A percentile compares a stretch with the other conserved stretches of the same genome.
Conservation (phyloP, 2,888 invertebrate species). For the Plagiodera versicolora region DNA sequence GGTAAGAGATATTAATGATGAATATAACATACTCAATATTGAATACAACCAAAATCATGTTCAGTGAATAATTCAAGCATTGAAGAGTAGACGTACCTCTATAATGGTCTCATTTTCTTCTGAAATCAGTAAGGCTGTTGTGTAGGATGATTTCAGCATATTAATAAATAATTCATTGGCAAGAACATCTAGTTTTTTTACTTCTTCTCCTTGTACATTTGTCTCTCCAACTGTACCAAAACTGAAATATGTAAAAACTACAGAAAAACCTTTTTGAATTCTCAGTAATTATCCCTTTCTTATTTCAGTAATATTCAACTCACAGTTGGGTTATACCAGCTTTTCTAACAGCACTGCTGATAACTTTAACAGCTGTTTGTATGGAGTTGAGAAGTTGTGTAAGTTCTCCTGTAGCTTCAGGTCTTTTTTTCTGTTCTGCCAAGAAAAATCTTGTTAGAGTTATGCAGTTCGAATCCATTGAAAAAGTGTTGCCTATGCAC, state of each 20-base stretch:
- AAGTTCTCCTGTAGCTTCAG: conserved; percentile 89
- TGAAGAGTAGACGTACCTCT: conserved; percentile 63
- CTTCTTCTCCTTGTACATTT: conserved; percentile 97
- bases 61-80: no score
- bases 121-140: conserved; percentile 88
- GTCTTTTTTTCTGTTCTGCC: conserved; percentile 84
- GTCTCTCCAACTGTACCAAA: conserved; percentile 93
- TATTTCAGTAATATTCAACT: conserved; percentile 56
- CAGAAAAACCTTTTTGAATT: not conserved
- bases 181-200: conserved; percentile 95
- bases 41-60: no score
- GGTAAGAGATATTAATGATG: no score
- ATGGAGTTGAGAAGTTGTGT: conserved; percentile 92
- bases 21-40: no score
- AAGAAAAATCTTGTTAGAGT: conserved; percentile 92
- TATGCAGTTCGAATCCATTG: conserved; percentile 86
- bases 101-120: conserved; percentile 93
- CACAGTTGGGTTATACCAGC: conserved; percentile 95
- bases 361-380: conserved; percentile 95
- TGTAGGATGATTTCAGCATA: conserved; percentile 92
- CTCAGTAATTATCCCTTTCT: not conserved
- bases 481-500: not conserved
- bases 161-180: conserved; percentile 98
- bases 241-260: conserved; percentile 53
- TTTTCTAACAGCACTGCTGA: conserved; percentile 94